A percentile compares a stretch with the other conserved stretches of the same genome.
phyloP scores from a whole-genome alignment of 2,888 invertebrate species.

The Cepaea hortensis region DNA sequence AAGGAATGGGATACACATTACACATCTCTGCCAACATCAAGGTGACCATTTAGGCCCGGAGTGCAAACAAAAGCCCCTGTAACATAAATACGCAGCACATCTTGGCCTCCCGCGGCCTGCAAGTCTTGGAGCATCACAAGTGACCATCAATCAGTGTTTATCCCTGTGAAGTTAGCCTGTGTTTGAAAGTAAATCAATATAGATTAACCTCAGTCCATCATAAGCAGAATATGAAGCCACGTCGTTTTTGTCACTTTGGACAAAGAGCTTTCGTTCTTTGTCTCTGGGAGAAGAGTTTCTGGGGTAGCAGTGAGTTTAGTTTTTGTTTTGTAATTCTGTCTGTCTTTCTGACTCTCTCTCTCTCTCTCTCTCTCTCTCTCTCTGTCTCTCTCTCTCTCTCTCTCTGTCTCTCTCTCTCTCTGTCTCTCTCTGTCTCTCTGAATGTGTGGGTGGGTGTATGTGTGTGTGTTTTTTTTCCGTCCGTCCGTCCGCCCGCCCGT shows the following conservation, averaged over 20 bases:
- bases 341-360: no score
- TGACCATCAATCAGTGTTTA: conserved; percentile 32
- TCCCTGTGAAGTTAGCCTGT: conserved; percentile 21
- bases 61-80: not conserved
- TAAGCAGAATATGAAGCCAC: not conserved
- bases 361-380: no score
- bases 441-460: no score
- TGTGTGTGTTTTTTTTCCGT: no score
- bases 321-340: no score
- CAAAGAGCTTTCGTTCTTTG: not conserved
- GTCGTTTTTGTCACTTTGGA: not conserved
- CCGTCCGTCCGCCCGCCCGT: no score
- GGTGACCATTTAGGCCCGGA: not conserved
- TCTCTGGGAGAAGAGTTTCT: not conserved
- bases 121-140: not conserved
- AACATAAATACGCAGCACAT: no score
- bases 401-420: no score
- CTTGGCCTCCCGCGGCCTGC: no score
- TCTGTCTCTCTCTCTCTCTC: no score
- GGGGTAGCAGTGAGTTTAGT: not conserved
- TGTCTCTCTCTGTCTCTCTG: no score
- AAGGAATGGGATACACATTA: no score
- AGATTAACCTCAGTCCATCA: conserved; percentile 22
- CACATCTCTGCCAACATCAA: not conserved
- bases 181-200: conserved; percentile 35